Evolutionary conservation across 2,888 invertebrate species (phyloP).

Genomic region (Tachina lurida): DNA sequence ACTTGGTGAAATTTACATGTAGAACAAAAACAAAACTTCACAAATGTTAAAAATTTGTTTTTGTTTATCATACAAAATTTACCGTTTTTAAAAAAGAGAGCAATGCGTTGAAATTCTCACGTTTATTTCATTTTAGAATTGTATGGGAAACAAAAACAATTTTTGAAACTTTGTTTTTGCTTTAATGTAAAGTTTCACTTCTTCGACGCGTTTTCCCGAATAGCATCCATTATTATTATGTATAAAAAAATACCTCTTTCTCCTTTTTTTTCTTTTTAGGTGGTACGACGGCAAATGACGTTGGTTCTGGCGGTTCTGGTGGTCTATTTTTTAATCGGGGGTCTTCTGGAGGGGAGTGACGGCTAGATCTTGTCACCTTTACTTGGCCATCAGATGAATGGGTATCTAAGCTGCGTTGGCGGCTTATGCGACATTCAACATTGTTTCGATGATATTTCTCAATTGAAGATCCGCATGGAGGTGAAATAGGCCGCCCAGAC

Average conservation of each 20-base stretch:
- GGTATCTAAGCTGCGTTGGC: conserved; percentile 77
- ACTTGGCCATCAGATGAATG: conserved; percentile 77
- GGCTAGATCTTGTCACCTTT: conserved; percentile 79
- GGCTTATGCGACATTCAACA: conserved; percentile 73
- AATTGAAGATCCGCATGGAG: conserved; percentile 75
- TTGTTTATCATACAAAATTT: too few species aligned
- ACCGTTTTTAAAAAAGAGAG: too few species aligned
- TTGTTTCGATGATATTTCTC: conserved; percentile 80
- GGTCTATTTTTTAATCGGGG: conserved; percentile 84
- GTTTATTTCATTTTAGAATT: too few species aligned
- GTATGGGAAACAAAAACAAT: too few species aligned
- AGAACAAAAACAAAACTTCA: too few species aligned
- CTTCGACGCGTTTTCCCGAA: too few species aligned
- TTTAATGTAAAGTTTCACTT: too few species aligned
- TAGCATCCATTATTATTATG: not conserved
- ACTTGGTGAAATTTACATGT: too few species aligned
- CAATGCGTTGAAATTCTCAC: too few species aligned
- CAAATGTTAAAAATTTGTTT: too few species aligned
- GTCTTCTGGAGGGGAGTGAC: conserved; percentile 84
- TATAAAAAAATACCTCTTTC: conserved; percentile 80
- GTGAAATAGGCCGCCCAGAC: conserved; percentile 80
- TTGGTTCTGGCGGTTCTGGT: conserved; percentile 84
- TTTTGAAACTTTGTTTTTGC: too few species aligned
- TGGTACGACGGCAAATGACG: conserved; percentile 77
- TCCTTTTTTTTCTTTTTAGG: conserved; percentile 83